phyloP scores from a whole-genome alignment of 1,140 invertebrate genomes.

The Xylocopa sonorina region DNA sequence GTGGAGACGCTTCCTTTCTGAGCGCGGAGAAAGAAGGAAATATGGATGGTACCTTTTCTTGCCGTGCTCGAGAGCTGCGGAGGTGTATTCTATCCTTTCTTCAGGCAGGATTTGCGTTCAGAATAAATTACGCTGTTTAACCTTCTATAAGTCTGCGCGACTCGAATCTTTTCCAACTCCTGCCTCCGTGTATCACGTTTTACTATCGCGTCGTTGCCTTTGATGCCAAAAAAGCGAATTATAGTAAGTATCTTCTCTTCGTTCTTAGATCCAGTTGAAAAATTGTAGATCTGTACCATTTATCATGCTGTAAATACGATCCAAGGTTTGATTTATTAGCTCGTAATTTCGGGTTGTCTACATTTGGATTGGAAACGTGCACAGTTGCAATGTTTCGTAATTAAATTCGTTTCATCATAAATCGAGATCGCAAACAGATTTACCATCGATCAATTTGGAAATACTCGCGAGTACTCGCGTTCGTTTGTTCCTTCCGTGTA shows the following conservation, averaged over 20 bases:
- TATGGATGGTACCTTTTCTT: too few relatives aligned
- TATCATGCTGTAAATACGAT: too few relatives aligned
- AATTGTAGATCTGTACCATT: too few relatives aligned
- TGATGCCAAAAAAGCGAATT: too few relatives aligned
- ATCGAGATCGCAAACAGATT: not conserved
- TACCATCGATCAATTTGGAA: not conserved
- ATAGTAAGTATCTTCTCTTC: too few relatives aligned
- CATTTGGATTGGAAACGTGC: not conserved
- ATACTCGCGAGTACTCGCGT: not conserved
- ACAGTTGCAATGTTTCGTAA: not conserved
- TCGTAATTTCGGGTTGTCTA: not conserved
- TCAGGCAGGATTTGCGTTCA: not conserved
- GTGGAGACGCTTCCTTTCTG: constrained; percentile 32
- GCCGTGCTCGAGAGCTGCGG: too few relatives aligned
- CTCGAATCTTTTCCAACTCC: too few relatives aligned
- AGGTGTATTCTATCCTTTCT: not conserved
- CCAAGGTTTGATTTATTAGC: not conserved
- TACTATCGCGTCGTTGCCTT: too few relatives aligned
- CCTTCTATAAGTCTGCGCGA: too few relatives aligned
- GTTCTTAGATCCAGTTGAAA: too few relatives aligned
- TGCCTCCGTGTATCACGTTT: too few relatives aligned
- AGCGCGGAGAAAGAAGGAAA: constrained; percentile 13
- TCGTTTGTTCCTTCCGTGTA: not conserved
- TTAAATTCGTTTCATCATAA: not conserved
- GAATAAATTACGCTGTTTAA: too few relatives aligned